Evolutionary conservation across 2,888 invertebrate genomes (phyloP).

Genomic region (Parnassius mnemosyne): DNA sequence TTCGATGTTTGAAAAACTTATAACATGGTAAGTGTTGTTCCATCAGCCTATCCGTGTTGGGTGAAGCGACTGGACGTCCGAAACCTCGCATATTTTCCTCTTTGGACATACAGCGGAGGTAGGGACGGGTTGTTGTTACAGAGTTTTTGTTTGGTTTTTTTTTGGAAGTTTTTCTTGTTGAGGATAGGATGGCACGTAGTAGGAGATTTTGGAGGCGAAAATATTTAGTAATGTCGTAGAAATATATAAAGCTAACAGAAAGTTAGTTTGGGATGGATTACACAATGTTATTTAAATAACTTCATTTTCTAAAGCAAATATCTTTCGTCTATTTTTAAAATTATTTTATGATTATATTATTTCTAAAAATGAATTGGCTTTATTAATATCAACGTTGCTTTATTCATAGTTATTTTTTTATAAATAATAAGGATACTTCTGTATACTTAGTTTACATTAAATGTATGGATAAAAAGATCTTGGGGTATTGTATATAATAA

Average conservation of each 20-base stretch:
- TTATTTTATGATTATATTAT: no score
- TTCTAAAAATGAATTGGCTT: no score
- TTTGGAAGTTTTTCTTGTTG: conserved; percentile 23
- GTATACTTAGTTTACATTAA: no score
- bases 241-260: background rate
- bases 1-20: background rate
- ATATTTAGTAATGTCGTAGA: background rate
- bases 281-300: no score
- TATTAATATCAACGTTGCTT: no score
- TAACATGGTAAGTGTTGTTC: conserved; percentile 39
- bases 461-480: no score
- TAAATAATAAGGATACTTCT: no score
- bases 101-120: conserved; percentile 76
- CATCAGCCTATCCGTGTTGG: conserved; percentile 72
- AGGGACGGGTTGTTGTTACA: conserved; percentile 34
- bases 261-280: no score
- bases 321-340: no score
- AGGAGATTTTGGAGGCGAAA: conserved; percentile 38
- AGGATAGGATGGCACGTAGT: conserved; percentile 32
- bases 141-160: conserved; percentile 22
- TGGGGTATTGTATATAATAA: no score
- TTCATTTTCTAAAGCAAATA: no score
- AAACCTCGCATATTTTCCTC: conserved; percentile 78
- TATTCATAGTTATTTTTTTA: no score
- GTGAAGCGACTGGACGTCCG: conserved; percentile 68